Conservation (phyloP, 92 coral and sea anemone species). For the Heteractis magnifica region DNA sequence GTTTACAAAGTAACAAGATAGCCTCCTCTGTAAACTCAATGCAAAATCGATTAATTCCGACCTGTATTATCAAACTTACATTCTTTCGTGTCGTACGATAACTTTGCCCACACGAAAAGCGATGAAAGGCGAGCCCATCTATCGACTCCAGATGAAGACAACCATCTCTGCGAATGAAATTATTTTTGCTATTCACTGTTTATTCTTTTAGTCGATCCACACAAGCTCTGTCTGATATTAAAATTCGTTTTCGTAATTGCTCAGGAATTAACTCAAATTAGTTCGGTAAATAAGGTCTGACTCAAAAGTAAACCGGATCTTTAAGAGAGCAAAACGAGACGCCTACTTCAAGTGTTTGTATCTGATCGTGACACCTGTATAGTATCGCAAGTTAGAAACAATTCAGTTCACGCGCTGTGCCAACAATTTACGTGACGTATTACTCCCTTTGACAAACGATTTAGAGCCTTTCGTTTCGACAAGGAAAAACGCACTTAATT, state of each 20-base stretch:
- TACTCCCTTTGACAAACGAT: not conserved
- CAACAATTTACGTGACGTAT: not conserved
- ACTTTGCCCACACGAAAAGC: constrained; percentile 4
- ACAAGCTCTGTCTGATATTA: constrained; percentile 1
- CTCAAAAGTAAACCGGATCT: not conserved
- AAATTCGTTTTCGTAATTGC: constrained; percentile 10
- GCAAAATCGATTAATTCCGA: constrained; percentile 1
- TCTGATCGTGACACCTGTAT: not conserved
- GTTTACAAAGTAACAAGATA: constrained; percentile 35
- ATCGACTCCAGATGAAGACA: not conserved
- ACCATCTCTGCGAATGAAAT: not conserved
- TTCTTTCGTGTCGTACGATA: constrained; percentile 6
- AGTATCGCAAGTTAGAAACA: not conserved
- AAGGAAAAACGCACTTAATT: no score
- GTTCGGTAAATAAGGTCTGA: constrained; percentile 21
- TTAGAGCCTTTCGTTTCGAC: not conserved
- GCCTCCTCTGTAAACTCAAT: not conserved
- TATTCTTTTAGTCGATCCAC: no score
- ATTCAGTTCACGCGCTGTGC: not conserved
- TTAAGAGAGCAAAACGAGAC: not conserved
- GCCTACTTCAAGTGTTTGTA: not conserved
- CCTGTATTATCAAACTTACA: not conserved
- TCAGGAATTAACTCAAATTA: constrained; percentile 21
- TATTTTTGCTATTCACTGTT: not conserved
- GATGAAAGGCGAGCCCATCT: constrained; percentile 3